These are phyloP conservation scores for Gallirallus australis DNA, from an alignment of 2,797 vertebrate genomes.

Conservation along the genomic window DNA sequence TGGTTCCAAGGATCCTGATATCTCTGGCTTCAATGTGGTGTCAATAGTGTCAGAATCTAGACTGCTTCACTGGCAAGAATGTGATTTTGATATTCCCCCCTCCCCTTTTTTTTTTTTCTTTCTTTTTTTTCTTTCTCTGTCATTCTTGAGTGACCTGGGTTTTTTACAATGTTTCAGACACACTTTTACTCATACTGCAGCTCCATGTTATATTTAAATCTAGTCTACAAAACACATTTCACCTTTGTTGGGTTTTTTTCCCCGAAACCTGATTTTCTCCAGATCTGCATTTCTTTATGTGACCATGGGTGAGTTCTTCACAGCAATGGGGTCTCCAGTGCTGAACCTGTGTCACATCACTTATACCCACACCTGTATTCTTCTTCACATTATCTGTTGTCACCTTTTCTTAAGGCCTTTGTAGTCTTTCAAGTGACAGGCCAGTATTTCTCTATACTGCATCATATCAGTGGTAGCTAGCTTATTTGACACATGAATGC, in stretches of 20 bases:
- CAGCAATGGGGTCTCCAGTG: neutral
- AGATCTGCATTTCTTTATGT: neutral
- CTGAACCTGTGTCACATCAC: neutral
- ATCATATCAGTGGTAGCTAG: neutral
- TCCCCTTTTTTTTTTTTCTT: no score
- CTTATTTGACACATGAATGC: neutral
- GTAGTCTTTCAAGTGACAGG: neutral
- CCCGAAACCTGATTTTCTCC: neutral
- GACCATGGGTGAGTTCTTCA: neutral
- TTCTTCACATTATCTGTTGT: neutral
- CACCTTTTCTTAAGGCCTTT: neutral
- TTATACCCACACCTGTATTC: neutral
- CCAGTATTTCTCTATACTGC: accelerated
- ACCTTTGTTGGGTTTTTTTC: neutral
- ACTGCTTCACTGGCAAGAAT: neutral
- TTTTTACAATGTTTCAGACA: neutral
- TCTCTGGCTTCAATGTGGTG: neutral
- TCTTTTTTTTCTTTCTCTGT: neutral
- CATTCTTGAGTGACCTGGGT: neutral
- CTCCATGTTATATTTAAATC: neutral
- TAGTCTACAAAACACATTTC: neutral
- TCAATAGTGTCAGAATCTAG: neutral
- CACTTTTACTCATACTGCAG: neutral
- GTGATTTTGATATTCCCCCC: neutral
- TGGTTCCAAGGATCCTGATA: neutral